These are phyloP conservation scores for Leptosomus discolor DNA, from an alignment of 2,113 vertebrate genomes.

Conservation along the genomic window DNA sequence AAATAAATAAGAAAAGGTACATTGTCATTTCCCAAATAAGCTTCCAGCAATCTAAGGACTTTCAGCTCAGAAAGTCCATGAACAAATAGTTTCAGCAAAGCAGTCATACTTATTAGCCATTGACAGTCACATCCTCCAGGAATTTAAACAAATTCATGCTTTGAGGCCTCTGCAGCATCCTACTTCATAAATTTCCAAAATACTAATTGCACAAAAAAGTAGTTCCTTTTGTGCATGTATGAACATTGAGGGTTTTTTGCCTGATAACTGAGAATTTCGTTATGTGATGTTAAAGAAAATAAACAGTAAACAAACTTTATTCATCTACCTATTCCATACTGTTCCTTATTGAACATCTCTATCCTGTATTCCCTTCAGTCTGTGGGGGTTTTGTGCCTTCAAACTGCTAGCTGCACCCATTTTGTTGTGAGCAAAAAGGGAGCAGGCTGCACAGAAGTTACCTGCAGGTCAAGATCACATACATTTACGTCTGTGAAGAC, in stretches of 20 bases:
- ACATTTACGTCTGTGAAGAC: neutral
- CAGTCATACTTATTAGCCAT: neutral
- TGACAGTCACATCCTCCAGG: neutral
- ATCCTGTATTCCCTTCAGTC: neutral
- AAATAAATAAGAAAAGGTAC: neutral
- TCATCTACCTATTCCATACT: neutral
- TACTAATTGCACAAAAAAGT: neutral
- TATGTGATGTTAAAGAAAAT: neutral
- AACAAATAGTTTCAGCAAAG: neutral
- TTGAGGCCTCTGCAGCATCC: neutral
- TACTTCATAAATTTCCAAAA: neutral
- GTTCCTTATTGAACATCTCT: neutral
- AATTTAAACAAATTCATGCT: neutral
- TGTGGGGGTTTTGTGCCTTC: neutral
- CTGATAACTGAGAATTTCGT: neutral
- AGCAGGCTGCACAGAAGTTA: neutral
- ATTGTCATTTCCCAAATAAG: neutral
- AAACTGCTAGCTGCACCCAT: neutral
- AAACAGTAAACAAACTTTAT: neutral
- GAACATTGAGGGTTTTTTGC: neutral
- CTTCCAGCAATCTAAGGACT: neutral
- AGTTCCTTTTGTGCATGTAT: neutral
- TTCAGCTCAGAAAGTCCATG: neutral
- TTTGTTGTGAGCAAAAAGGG: neutral
- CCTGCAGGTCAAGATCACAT: accelerated